phyloP scores from a whole-genome alignment of 2,797 vertebrate genomes.

The Pampus argenteus region DNA sequence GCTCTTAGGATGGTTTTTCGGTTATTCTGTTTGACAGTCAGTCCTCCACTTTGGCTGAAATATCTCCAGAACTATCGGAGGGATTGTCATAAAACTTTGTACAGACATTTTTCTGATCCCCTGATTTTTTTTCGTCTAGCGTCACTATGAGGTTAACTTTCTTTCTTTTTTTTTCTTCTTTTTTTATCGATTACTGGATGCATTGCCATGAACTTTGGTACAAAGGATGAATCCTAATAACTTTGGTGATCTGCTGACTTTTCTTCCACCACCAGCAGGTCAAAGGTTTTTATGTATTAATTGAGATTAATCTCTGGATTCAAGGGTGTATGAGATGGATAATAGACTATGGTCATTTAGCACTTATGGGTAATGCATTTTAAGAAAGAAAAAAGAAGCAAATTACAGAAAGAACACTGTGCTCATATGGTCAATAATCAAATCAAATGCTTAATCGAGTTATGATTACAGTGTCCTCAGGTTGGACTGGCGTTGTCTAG shows the following conservation, averaged over 20 bases:
- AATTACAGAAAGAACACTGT: slow-evolving; percentile 18
- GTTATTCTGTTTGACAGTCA: background rate
- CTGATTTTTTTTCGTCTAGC: too few species aligned
- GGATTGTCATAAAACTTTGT: background rate
- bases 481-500: slow-evolving; percentile 23
- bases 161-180: too few species aligned
- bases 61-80: background rate
- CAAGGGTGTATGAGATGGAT: slow-evolving; percentile 41
- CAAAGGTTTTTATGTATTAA: background rate
- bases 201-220: too few species aligned
- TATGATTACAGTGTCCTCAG: slow-evolving; percentile 28
- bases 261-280: background rate
- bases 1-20: background rate
- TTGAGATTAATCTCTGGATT: slow-evolving; percentile 10
- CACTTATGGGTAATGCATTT: slow-evolving; percentile 12
- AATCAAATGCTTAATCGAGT: slow-evolving; percentile 28
- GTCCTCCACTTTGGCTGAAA: background rate
- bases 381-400: slow-evolving; percentile 5
- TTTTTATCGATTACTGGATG: too few species aligned
- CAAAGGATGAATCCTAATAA: too few species aligned
- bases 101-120: background rate
- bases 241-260: background rate
- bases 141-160: background rate
- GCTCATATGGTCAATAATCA: slow-evolving; percentile 20
- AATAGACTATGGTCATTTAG: slow-evolving; percentile 24